phyloP scores from a whole-genome alignment of 2,797 vertebrate genomes.

The Notolepis coatsorum region DNA sequence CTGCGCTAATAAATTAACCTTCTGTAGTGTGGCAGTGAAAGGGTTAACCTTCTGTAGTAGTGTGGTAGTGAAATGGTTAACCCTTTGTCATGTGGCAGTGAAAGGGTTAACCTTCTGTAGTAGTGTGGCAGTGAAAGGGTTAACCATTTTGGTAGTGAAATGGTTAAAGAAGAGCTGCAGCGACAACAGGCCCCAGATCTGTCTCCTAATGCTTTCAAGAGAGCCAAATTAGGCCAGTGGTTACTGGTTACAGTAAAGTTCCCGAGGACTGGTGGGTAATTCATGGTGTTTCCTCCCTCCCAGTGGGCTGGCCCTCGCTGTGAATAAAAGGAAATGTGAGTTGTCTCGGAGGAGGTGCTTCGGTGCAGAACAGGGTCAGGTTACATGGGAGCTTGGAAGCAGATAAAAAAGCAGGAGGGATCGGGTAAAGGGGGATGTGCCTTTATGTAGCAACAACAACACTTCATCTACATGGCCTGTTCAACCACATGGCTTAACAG shows the following conservation, averaged over 20 bases:
- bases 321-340: conserved; percentile 72
- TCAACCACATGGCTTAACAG: background rate
- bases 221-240: conserved; percentile 48
- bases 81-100: too few species aligned
- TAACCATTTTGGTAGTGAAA: too few species aligned
- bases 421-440: conserved; percentile 27
- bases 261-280: conserved; percentile 29
- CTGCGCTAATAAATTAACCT: too few species aligned
- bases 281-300: conserved; percentile 62
- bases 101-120: too few species aligned
- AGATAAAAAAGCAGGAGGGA: conserved; percentile 59
- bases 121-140: too few species aligned
- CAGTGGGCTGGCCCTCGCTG: conserved; percentile 38
- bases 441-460: conserved; percentile 33
- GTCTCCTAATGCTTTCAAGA: conserved; percentile 52
- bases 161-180: too few species aligned
- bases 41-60: too few species aligned
- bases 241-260: conserved; percentile 22
- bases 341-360: conserved; percentile 65
- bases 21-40: too few species aligned
- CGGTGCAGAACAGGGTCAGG: conserved; percentile 48
- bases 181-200: conserved; percentile 23
- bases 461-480: conserved; percentile 8
- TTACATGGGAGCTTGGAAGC: conserved; percentile 53
- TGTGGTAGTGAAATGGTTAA: too few species aligned